A percentile compares a stretch with the other conserved stretches of the same genome.
Evolutionary conservation across 2,888 invertebrate species (phyloP).

Genomic region (Miltochrista miniata): DNA sequence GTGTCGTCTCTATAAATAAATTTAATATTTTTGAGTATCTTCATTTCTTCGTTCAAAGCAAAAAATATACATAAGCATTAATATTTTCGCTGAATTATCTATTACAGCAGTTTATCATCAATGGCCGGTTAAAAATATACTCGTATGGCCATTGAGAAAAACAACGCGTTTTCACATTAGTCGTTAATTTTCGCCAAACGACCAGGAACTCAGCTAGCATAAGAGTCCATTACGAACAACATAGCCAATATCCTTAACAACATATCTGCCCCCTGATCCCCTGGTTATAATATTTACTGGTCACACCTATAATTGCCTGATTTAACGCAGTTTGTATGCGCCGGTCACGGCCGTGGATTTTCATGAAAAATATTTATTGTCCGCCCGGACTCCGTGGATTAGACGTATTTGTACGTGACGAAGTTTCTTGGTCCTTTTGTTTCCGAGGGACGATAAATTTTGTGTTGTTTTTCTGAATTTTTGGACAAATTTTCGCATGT

Average conservation of each 20-base stretch:
- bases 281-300: conserved; percentile 75
- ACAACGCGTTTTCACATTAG: conserved; percentile 1
- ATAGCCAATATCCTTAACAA: conserved; percentile 47
- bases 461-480: not conserved
- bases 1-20: too few species aligned
- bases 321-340: conserved; percentile 81
- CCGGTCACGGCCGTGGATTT: conserved; percentile 63
- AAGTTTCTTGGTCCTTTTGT: conserved; percentile 42
- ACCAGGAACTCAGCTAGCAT: conserved; percentile 27
- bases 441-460: conserved; percentile 25
- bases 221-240: conserved; percentile 43
- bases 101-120: too few species aligned
- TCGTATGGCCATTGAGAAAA: too few species aligned
- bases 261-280: conserved; percentile 58
- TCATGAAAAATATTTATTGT: conserved; percentile 81
- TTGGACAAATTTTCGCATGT: too few species aligned
- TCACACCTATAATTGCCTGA: conserved; percentile 81
- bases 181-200: conserved; percentile 34
- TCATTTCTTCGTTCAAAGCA: too few species aligned
- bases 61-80: too few species aligned
- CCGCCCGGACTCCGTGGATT: conserved; percentile 69
- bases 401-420: conserved; percentile 78
- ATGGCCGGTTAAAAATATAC: too few species aligned
- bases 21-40: too few species aligned
- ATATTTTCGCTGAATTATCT: too few species aligned